Percentiles rank a stretch among this genome's conserved stretches.
Evolutionary conservation across 30 jellyfish, hydroid and myxozoan species (phyloP).

Genomic region (Chironex yamaguchii): DNA sequence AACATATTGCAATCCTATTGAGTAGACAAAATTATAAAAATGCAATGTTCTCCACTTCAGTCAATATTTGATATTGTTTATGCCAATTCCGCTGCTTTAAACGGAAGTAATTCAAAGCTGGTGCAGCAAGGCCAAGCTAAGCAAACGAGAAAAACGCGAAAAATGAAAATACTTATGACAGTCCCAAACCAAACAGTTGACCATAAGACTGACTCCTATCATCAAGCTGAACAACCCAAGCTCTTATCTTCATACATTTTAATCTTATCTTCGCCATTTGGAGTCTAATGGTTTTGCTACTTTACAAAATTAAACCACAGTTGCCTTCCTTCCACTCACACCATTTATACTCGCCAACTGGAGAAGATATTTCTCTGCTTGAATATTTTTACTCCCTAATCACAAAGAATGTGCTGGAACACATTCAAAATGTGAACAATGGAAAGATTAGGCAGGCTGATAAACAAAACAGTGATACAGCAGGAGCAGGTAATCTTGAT

Average conservation of each 20-base stretch:
- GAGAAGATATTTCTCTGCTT: background rate
- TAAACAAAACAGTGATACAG: background rate
- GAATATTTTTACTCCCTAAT: too few relatives aligned
- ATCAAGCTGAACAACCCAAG: background rate
- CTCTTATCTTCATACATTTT: background rate
- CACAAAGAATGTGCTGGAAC: background rate
- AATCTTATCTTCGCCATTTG: background rate
- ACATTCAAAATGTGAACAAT: background rate
- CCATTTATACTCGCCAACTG: background rate
- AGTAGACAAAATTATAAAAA: background rate
- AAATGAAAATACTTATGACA: background rate
- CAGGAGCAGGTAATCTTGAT: background rate
- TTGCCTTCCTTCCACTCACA: background rate
- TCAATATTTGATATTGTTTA: background rate
- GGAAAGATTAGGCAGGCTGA: background rate
- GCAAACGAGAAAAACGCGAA: background rate
- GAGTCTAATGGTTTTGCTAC: background rate
- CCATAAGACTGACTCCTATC: background rate
- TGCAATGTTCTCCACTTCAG: background rate
- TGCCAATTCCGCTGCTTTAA: background rate
- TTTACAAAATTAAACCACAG: background rate
- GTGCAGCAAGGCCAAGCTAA: background rate
- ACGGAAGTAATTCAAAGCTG: constrained; percentile 1
- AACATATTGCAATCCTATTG: background rate
- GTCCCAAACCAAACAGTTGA: background rate